These are phyloP conservation scores for Acinonyx jubatus DNA, from an alignment of 2,113 vertebrate species.

Conservation along the genomic window DNA sequence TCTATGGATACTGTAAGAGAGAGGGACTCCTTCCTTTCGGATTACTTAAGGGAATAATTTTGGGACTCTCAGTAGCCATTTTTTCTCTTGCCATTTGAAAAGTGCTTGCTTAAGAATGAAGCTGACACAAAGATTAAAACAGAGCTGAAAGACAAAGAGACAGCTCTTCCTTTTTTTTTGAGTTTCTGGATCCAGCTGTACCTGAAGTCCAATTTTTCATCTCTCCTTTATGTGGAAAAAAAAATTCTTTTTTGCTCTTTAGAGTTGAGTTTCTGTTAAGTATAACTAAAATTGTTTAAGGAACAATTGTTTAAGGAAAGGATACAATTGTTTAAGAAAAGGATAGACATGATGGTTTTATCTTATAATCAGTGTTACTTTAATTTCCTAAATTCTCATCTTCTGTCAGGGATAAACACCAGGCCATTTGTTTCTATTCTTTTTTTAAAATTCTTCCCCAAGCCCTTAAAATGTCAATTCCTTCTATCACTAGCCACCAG, in stretches of 20 bases:
- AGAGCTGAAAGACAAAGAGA: background rate
- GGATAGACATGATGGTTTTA: background rate
- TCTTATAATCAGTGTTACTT: background rate
- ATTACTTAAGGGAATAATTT: background rate
- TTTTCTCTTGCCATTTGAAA: background rate
- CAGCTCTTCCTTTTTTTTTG: background rate
- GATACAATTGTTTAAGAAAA: background rate
- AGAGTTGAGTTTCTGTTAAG: background rate
- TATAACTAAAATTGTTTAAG: background rate
- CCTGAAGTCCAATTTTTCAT: background rate
- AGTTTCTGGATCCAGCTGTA: background rate
- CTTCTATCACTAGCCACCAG: background rate
- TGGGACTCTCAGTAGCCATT: too few relatives aligned
- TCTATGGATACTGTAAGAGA: background rate
- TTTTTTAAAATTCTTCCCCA: background rate
- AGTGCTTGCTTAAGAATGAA: background rate
- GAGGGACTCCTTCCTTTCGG: background rate
- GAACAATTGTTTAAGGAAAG: background rate
- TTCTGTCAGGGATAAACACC: background rate
- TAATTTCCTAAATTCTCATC: background rate
- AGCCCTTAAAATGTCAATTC: constrained; percentile 6
- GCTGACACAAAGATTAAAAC: background rate
- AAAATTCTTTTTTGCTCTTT: background rate
- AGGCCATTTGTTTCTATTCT: background rate
- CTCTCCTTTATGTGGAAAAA: background rate